phyloP scores from a whole-genome alignment of 2,888 invertebrate genomes.

The Drosophila percnosoma region DNA sequence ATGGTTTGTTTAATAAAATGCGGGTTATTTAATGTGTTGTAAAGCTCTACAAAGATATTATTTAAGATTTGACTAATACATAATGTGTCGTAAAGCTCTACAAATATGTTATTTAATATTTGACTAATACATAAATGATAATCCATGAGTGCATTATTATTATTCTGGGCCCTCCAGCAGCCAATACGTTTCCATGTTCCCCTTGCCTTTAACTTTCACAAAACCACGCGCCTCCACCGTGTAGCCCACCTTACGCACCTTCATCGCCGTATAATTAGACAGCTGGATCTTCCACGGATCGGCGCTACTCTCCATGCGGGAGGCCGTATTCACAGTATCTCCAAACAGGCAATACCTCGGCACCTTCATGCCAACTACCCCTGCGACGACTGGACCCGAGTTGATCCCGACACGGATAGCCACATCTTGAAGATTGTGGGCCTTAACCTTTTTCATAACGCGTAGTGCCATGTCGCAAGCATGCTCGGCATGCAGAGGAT shows the following conservation, averaged over 20 bases:
- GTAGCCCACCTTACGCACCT: conserved; percentile 89
- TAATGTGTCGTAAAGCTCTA: background rate
- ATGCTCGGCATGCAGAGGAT: conserved; percentile 90
- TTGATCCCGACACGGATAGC: conserved; percentile 89
- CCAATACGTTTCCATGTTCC: conserved; percentile 95
- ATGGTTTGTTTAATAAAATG: background rate
- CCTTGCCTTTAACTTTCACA: conserved; percentile 94
- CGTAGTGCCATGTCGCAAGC: conserved; percentile 92
- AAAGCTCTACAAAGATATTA: conserved; percentile 4
- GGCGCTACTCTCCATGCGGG: conserved; percentile 92
- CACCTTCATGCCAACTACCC: conserved; percentile 93
- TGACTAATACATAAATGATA: background rate
- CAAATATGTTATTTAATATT: conserved; percentile 11
- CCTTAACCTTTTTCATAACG: conserved; percentile 89
- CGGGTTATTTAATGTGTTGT: background rate
- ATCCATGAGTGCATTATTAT: background rate
- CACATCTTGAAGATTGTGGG: conserved; percentile 88
- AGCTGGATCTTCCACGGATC: conserved; percentile 91
- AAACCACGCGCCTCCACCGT: conserved; percentile 89
- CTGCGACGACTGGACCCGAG: conserved; percentile 94
- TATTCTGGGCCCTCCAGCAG: conserved; percentile 87
- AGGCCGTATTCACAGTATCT: conserved; percentile 96
- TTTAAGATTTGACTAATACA: conserved; percentile 6
- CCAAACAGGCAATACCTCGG: conserved; percentile 96
- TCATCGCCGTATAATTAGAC: conserved; percentile 89